Base-by-base conservation (phyloP, 1,140 invertebrate species). In the Vanessa tameamea region DNA sequence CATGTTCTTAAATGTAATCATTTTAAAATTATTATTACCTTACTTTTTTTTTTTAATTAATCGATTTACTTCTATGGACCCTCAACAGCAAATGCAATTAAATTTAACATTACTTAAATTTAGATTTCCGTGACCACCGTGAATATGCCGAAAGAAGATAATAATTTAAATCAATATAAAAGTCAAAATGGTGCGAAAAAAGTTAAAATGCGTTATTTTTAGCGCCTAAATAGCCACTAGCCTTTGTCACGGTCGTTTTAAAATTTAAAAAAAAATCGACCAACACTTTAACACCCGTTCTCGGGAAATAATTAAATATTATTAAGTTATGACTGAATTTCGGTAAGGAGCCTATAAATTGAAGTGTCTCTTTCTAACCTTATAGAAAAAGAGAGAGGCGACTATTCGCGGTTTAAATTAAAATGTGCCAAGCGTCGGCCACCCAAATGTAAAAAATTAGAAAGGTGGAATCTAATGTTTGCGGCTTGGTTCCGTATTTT, bases 181-280 rank as follows among this genome's bases (percentile, higher is more conserved):
- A 76, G 75, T 77, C 74, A 73, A 83, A 78, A 79, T 72, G 57
- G 67, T 70, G 73, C 51, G 59, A 84, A 83, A 73, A 70, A 61
- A 48, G 14, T 65, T 20, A 77, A 78, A 82, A 84, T 77, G 72
- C 57, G 59, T 71, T 73, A 84, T 82, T 83, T 83, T 72, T 76
- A 81, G 85, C 84, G 83, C 86, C 83, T 87, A 84, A 87, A 82
- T 79, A 75, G 76, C 77, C 87, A 86, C 78, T 81, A 84, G 81
- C 81, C 83, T 89, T 88, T 82, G 87, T 79, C 83, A 89, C 82
- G 87, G 82, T 83, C 77, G 65, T 72, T 87, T 81, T 59, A 69
- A 75, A 75, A 82, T 77, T 65, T 79, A 64, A 73, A 77, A 78
- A 82, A 79, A 78, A 70, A 78, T 67, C 57, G 16, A 13, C 4